Percentiles rank a stretch among this genome's conserved stretches.
phyloP scores from a whole-genome alignment of 2,888 invertebrate species.

The Digitonthophagus gazella region DNA sequence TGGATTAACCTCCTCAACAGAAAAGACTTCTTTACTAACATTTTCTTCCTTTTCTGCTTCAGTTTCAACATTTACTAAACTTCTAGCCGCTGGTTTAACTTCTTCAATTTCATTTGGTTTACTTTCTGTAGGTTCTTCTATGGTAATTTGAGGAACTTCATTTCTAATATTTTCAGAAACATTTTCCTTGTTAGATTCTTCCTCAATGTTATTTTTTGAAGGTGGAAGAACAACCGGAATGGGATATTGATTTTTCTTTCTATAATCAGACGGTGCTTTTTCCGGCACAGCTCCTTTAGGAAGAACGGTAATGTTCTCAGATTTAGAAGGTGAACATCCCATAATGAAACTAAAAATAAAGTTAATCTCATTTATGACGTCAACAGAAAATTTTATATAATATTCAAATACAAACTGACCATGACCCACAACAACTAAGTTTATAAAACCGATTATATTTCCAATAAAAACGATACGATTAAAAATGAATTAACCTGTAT shows the following conservation, averaged over 20 bases:
- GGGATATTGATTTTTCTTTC: slow-evolving; percentile 1
- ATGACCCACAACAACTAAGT: no score
- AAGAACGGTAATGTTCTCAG: background rate
- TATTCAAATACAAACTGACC: background rate
- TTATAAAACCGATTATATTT: no score
- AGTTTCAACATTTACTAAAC: no score
- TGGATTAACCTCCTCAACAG: no score
- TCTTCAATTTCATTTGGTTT: background rate
- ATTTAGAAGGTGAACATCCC: slow-evolving; percentile 3
- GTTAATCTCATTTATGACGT: background rate
- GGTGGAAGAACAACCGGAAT: slow-evolving; percentile 9
- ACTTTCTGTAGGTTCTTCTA: background rate
- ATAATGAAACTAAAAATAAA: background rate
- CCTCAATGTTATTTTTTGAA: background rate
- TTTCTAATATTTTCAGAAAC: background rate
- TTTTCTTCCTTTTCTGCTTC: no score
- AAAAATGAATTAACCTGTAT: background rate
- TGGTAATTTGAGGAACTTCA: no score
- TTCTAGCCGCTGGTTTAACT: no score
- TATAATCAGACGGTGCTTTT: slow-evolving; percentile 1
- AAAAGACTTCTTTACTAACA: no score
- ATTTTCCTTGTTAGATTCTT: background rate
- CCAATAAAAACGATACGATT: no score
- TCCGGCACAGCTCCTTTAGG: slow-evolving; percentile 1
- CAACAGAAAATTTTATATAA: background rate